Evolutionary conservation across 2,797 vertebrate genomes (phyloP).

Genomic region (Phaenicophaeus curvirostris): DNA sequence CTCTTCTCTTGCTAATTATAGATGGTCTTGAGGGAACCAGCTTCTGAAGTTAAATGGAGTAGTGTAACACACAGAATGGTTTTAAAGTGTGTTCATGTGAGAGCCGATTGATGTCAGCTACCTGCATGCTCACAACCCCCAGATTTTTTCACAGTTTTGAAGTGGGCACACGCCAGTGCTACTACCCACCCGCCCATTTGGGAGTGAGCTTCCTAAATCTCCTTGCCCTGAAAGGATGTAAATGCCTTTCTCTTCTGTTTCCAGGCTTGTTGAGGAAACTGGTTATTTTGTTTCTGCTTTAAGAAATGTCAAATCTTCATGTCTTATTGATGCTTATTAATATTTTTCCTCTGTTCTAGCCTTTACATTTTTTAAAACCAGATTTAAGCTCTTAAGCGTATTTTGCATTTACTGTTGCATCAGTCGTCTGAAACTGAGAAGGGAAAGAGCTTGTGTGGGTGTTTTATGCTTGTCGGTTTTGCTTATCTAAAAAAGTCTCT

Average conservation of each 20-base stretch:
- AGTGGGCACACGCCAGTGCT: neutral
- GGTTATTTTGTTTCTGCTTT: neutral
- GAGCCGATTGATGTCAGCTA: neutral
- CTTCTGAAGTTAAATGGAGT: slow-evolving; percentile 26
- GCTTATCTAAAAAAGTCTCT: neutral
- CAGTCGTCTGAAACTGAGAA: neutral
- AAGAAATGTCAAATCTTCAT: neutral
- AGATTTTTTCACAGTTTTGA: neutral
- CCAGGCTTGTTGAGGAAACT: neutral
- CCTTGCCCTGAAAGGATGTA: neutral
- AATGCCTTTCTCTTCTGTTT: neutral
- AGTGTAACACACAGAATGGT: neutral
- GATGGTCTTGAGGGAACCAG: slow-evolving; percentile 33
- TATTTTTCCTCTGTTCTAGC: neutral
- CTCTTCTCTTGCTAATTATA: slow-evolving; percentile 65
- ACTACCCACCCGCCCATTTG: neutral
- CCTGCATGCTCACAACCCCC: neutral
- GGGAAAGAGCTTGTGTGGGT: neutral
- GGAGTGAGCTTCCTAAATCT: neutral
- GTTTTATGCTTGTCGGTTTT: neutral
- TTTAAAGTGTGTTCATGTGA: neutral
- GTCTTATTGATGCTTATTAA: neutral
- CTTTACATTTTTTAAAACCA: neutral
- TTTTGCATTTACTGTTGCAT: neutral
- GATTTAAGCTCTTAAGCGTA: neutral